Evolutionary conservation across 2,797 vertebrate genomes (phyloP), one percentile per base, ranked within the genome.

Genomic region (Hypotaenidia okinawae): DNA sequence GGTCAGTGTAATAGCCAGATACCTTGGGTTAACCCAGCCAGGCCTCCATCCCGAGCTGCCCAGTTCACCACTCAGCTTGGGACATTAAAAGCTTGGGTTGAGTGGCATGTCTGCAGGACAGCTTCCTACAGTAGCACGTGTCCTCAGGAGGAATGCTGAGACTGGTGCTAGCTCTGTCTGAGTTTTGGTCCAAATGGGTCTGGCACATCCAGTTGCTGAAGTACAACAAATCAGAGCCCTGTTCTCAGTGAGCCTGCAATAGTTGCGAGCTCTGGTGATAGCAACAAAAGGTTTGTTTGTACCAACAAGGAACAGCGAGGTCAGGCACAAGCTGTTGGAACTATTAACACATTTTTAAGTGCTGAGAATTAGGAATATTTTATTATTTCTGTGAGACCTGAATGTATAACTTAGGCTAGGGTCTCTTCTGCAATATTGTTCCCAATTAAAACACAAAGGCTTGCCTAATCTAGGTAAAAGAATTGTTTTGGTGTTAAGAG

Each of bases 201-300:
- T 94, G 84, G 49, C 93, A 85, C 27, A 51, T 68, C 63, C 75
- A 22, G 28, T 62, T 84, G 45, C 79, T 74, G 63, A 85, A 94
- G 70, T 52, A 61, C 69, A 75, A 64, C 84, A 94, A 89, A 94
- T 87, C 76, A 79, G 72, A 93, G 82, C 72, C 78, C 79, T 49
- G 76, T 37, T 89, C 84, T 94, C 68, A 80, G 66, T 89, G 41
- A 93, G 89, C 45, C 57, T 90, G 82, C 73, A 95, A 85, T 62
- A 86, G 72, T 41, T 93, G 84, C 80, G 93, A 85, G 82, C 0
- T 14, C 94, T 91, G 90, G 85, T 84, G 85, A 91, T 94, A 94
- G 94, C 94, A 96, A 91, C 93, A 94, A 91, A 95, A 96, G 49
- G n/a, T 96, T 95, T 94, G 94, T 96, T 96, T 96, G 84, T 95